Conservation (phyloP, 2,888 invertebrate species). For the Rhodophaea formosa region DNA sequence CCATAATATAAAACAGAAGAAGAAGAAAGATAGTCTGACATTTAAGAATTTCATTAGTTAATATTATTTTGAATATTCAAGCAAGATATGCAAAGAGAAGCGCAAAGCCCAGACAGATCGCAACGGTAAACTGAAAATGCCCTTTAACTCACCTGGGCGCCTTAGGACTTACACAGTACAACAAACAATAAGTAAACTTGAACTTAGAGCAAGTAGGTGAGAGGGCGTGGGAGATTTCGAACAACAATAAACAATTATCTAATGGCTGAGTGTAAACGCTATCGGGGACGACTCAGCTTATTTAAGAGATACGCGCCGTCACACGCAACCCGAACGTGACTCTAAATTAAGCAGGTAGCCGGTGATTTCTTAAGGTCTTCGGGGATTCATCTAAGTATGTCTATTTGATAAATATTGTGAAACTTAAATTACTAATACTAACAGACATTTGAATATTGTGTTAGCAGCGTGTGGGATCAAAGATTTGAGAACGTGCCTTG, state of each 20-base stretch:
- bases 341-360: constrained; percentile 2
- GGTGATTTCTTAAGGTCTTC: neutral
- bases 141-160: too few relatives aligned
- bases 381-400: neutral
- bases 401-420: neutral
- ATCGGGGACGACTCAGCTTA: neutral
- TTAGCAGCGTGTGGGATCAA: too few relatives aligned
- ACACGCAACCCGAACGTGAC: neutral
- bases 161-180: neutral
- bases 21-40: too few relatives aligned
- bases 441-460: too few relatives aligned
- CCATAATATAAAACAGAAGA: too few relatives aligned
- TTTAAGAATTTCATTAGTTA: too few relatives aligned
- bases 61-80: too few relatives aligned
- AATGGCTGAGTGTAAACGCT: neutral
- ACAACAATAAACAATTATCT: constrained; percentile 10
- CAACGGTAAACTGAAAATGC: too few relatives aligned
- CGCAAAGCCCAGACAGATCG: too few relatives aligned
- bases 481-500: too few relatives aligned
- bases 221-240: constrained; percentile 8
- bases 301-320: neutral
- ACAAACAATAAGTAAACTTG: constrained; percentile 16
- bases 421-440: too few relatives aligned
- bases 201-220: constrained; percentile 16
- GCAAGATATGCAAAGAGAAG: too few relatives aligned